These are phyloP conservation scores for Drosophila lutescens DNA, from an alignment of 2,888 invertebrate genomes.

Conservation along the genomic window DNA sequence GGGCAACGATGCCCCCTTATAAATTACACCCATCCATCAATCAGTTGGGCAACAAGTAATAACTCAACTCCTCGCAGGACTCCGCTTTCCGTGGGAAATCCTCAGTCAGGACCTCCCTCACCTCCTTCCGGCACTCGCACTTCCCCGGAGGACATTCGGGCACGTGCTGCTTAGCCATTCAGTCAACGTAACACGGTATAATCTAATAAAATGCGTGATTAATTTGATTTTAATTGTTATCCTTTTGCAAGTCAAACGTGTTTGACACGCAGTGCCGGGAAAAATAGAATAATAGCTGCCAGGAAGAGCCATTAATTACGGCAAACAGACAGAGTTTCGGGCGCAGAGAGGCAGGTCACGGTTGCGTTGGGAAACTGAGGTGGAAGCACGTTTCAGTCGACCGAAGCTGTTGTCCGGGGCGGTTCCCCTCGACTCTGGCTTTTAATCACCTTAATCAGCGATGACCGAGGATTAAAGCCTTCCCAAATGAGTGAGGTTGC, in stretches of 20 bases:
- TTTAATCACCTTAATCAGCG: slow-evolving; percentile 60
- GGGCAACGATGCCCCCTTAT: slow-evolving; percentile 31
- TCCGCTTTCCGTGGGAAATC: not conserved
- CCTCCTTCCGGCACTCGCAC: slow-evolving; percentile 12
- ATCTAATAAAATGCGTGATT: slow-evolving; percentile 79
- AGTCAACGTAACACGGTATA: slow-evolving; percentile 64
- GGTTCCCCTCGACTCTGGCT: slow-evolving; percentile 37
- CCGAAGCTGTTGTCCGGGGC: slow-evolving; percentile 32
- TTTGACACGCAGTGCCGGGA: slow-evolving; percentile 49
- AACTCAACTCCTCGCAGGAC: slow-evolving; percentile 67
- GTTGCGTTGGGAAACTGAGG: slow-evolving; percentile 48
- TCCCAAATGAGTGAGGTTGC: slow-evolving; percentile 3
- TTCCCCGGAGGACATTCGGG: slow-evolving; percentile 25
- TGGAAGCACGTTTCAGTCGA: slow-evolving; percentile 60
- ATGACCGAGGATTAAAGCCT: slow-evolving; percentile 56
- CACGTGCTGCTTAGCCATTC: slow-evolving; percentile 57
- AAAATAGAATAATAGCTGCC: slow-evolving; percentile 67
- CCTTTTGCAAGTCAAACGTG: slow-evolving; percentile 70
- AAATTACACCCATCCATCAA: slow-evolving; percentile 70
- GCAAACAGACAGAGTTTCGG: slow-evolving; percentile 25
- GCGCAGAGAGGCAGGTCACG: slow-evolving; percentile 16
- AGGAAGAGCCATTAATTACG: slow-evolving; percentile 72
- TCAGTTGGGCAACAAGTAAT: slow-evolving; percentile 72
- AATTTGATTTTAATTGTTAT: slow-evolving; percentile 79
- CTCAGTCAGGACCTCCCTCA: not conserved